Base-by-base conservation (phyloP, 2,888 invertebrate species). In the Calephelis perditalis region DNA sequence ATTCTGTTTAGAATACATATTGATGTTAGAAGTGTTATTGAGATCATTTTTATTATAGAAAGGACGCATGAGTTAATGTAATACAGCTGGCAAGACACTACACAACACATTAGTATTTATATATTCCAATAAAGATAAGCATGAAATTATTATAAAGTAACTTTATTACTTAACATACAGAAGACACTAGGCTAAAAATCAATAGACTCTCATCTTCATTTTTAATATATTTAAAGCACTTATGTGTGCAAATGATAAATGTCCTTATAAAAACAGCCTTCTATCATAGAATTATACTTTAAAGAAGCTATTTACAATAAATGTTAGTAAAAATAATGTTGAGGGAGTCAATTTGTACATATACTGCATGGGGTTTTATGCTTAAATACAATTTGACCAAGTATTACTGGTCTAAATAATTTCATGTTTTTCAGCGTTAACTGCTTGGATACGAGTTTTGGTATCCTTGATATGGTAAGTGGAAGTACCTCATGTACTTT, bases 351-450 rank as follows among this genome's bases (percentile, higher is more conserved):
- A 59, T 54, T 44, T 55, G 54, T 36, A 57, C 5, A 66, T 56
- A 56, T 47, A 58, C 54, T 68, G 72, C 72, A 71, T 73, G 72
- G 64, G 69, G 67, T 67, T 67, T 62, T 60, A 63, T 63, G 59
- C 58, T 60, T 64, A 63, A 65, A 64, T 67, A 58, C 56, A 56
- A 61, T 54, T 63, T 71, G 70, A 71, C 71, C 71, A 68, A 67
- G 61, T 65, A 68, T 64, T 62, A 62, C 62, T 69, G 81, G 85
- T 84, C 82, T 82, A 86, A 85, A 83, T 71, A 75, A 69, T 85
- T 86, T 87, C 65, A 84, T 90, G 84, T 87, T 90, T 90, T 90
- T 90, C 90, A 90, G 90, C 84, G 79, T 82, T 78, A 78, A 79
- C 89, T 79, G 76, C 84, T 88, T 78, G 82, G 89, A 86, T 86